Percentiles rank a stretch among this genome's conserved stretches.
Evolutionary conservation across 2,113 vertebrate genomes (phyloP).

Genomic region (Lynx canadensis): DNA sequence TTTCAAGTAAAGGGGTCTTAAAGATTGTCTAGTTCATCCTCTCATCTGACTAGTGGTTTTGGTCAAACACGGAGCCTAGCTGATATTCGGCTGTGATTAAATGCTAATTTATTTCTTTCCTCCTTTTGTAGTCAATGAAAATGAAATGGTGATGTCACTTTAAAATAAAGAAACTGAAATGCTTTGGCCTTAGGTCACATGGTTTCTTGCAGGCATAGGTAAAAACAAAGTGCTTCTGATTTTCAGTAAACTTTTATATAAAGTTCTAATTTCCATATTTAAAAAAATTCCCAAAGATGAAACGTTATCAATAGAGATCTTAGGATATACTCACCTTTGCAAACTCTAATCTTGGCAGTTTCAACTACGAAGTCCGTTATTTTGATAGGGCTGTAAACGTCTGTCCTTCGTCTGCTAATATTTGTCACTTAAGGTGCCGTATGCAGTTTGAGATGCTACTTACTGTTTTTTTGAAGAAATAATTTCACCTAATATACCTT

Average conservation of each 20-base stretch:
- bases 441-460: not conserved
- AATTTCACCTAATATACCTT: not conserved
- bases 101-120: not conserved
- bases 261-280: not conserved
- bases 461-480: not conserved
- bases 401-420: not conserved
- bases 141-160: not conserved
- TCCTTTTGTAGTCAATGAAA: constrained; percentile 31
- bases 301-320: not conserved
- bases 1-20: constrained; percentile 10
- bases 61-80: not conserved
- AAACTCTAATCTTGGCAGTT: not conserved
- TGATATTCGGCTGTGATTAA: not conserved
- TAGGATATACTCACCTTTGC: not conserved
- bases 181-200: not conserved
- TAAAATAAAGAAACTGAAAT: not conserved
- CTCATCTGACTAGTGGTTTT: not conserved
- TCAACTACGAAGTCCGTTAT: not conserved
- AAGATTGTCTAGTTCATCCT: constrained; percentile 46
- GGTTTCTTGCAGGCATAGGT: not conserved
- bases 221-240: not conserved
- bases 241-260: not conserved
- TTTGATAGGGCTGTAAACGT: not conserved
- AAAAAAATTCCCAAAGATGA: not conserved
- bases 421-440: not conserved